Base-by-base conservation (phyloP, 2,888 invertebrate species). In the Hybos culiciformis region DNA sequence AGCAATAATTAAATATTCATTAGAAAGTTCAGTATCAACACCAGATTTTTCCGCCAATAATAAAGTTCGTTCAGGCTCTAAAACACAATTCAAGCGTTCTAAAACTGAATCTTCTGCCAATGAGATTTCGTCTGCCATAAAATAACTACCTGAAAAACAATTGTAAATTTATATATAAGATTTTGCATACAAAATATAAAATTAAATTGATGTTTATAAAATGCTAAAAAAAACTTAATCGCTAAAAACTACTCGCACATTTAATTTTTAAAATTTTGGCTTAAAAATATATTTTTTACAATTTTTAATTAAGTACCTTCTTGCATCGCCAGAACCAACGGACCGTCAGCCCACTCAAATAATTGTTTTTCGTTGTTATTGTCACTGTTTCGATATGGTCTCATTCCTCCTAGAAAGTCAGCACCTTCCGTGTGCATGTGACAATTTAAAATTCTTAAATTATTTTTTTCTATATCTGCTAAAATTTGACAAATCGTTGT, bases 351-450 rank as follows among this genome's bases (percentile, higher is more conserved):
- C 98, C 98, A 99, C 67, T 97, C 94, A 62, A 98, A 97, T 12
- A 97, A 68, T 58, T 46, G 45, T 9, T 26, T 32, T 29, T 48
- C 31, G 7, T 58, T 53, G 20, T 56, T 55, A 1, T 48, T 43
- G 4, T 36, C 37, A n/a, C 5, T 33, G 18, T 57, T 48, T 43
- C 92, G 68, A 7, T 88, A 85, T 1, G 98, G 98, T 50, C 98
- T 71, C 8, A 99, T 69, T 15, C 94, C 91, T 32, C 99, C 98
- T 15, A 99, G 71, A 60, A 98, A 97, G 64, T 99, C 98, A 0
- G 96, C 83, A 51, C 94, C 91, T 66, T 99, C 99, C 1, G 96
- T 93, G 58, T 98, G 91, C 83, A 97, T 90, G 58, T 99, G 98
- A 66, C 98, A 99, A 66, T 97, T 99, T 2, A 97, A 78, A 31